These are phyloP conservation scores for Monarcha castaneiventris DNA, from an alignment of 2,113 vertebrate species.

Conservation along the genomic window DNA sequence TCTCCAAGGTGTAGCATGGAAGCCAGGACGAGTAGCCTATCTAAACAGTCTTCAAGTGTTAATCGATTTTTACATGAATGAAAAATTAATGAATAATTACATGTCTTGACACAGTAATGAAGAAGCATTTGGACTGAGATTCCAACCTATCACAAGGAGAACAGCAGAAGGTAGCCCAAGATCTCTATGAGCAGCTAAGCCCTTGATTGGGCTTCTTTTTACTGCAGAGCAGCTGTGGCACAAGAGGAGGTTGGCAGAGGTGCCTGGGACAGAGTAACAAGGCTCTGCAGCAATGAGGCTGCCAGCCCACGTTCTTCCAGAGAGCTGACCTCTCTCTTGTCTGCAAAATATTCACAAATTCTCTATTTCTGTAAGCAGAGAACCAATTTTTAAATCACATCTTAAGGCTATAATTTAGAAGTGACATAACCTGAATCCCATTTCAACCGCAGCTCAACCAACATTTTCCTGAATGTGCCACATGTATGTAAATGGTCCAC, in stretches of 20 bases:
- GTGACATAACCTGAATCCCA: neutral
- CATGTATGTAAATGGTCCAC: neutral
- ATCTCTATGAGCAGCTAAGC: neutral
- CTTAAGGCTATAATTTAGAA: neutral
- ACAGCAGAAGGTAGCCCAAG: rapidly evolving
- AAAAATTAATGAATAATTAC: neutral
- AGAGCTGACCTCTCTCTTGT: neutral
- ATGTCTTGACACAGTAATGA: neutral
- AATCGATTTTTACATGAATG: neutral
- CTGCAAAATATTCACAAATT: neutral
- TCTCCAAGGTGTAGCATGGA: neutral
- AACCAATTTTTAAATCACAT: neutral
- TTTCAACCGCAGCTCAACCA: neutral
- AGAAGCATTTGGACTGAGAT: neutral
- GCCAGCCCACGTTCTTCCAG: neutral
- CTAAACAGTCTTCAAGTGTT: neutral
- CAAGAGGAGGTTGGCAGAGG: neutral
- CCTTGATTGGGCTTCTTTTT: neutral
- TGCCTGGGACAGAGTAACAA: neutral
- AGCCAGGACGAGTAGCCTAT: neutral
- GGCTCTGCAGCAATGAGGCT: rapidly evolving
- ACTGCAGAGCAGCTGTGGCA: neutral
- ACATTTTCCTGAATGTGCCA: neutral
- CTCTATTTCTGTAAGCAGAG: neutral
- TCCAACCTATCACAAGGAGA: neutral